phyloP scores from a whole-genome alignment of 2,113 vertebrate genomes.

The Marcusenius ussheri region DNA sequence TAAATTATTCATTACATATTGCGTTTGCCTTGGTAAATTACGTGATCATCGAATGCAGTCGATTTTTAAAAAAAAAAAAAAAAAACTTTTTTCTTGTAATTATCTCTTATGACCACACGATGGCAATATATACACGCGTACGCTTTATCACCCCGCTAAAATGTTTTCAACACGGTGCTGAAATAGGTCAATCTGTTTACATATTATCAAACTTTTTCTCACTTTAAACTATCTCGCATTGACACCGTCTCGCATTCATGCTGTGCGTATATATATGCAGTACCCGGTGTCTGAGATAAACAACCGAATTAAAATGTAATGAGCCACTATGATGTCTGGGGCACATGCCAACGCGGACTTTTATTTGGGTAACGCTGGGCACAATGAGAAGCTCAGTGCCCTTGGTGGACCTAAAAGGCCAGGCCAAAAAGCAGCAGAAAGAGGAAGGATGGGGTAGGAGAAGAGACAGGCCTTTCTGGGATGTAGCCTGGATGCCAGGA shows the following conservation, averaged over 20 bases:
- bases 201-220: not conserved
- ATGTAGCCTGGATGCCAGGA: not conserved
- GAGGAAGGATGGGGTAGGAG: not conserved
- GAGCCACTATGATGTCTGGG: not conserved
- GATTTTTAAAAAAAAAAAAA: not conserved
- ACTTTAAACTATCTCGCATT: not conserved
- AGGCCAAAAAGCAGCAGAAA: not conserved
- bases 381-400: not conserved
- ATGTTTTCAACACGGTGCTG: not conserved
- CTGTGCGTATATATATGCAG: not conserved
- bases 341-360: not conserved
- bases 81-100: not conserved
- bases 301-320: not conserved
- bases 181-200: not conserved
- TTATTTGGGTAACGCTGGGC: not conserved
- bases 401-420: not conserved
- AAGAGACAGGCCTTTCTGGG: not conserved
- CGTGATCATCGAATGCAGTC: not conserved
- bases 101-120: not conserved
- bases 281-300: not conserved
- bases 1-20: not conserved
- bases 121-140: not conserved
- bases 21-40: not conserved
- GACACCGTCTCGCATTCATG: not conserved
- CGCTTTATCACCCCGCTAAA: not conserved